Evolutionary conservation across 2,797 vertebrate species (phyloP).

Genomic region (Rhinoraja longicauda): DNA sequence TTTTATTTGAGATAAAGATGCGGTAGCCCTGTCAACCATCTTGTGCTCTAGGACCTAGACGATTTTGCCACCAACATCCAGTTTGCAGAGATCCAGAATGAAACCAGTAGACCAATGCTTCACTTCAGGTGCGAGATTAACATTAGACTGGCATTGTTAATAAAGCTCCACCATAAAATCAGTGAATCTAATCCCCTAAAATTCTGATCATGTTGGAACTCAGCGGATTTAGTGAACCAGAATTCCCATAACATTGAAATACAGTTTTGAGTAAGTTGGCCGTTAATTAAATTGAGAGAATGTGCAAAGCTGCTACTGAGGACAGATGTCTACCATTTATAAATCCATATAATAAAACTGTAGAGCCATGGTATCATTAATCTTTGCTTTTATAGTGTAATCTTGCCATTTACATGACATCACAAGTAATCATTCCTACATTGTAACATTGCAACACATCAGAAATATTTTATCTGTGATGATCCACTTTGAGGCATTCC

Average conservation of each 20-base stretch:
- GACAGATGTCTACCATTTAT: not conserved
- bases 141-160: not conserved
- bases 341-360: not conserved
- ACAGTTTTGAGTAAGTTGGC: not conserved
- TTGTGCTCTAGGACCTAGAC: not conserved
- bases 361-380: not conserved
- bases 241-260: not conserved
- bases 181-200: not conserved
- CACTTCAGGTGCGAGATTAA: not conserved
- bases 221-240: not conserved
- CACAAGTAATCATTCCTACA: too few relatives aligned
- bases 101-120: not conserved
- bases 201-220: not conserved
- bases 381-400: not conserved
- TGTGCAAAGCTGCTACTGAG: not conserved
- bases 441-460: too few relatives aligned
- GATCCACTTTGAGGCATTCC: too few relatives aligned
- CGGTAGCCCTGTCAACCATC: not conserved
- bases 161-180: too few relatives aligned
- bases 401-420: not conserved
- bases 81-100: not conserved
- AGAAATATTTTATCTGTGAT: too few relatives aligned
- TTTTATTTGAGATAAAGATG: not conserved
- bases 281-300: not conserved
- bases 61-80: not conserved